These are phyloP conservation scores for Callosobruchus maculatus DNA, from an alignment of 2,888 invertebrate genomes.

Conservation along the genomic window DNA sequence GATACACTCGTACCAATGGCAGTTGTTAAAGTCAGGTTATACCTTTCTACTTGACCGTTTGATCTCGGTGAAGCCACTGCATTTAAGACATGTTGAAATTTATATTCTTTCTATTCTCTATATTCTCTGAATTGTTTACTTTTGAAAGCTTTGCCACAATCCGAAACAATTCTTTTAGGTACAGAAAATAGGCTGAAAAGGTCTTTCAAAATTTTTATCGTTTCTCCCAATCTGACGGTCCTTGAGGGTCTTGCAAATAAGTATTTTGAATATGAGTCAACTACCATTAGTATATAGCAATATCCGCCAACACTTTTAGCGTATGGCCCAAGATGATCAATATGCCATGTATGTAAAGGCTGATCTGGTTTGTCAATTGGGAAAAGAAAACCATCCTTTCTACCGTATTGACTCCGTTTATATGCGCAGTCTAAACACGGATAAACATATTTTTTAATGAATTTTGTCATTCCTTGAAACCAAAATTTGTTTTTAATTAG, in stretches of 20 bases:
- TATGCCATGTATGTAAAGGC: slow-evolving; percentile 19
- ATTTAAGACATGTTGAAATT: slow-evolving; percentile 15
- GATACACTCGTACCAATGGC: slow-evolving; percentile 10
- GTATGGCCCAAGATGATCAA: slow-evolving; percentile 19
- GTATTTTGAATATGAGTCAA: slow-evolving; percentile 17
- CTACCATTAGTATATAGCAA: slow-evolving; percentile 14
- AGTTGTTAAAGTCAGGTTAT: slow-evolving; percentile 10
- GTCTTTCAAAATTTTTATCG: slow-evolving; percentile 11
- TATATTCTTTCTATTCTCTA: slow-evolving; percentile 8
- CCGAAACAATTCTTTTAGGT: slow-evolving; percentile 15
- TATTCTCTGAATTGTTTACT: slow-evolving; percentile 11
- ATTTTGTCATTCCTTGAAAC: slow-evolving; percentile 12
- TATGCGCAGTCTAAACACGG: slow-evolving; percentile 12
- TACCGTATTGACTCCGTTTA: slow-evolving; percentile 10
- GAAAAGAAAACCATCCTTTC: slow-evolving; percentile 12
- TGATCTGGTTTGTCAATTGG: slow-evolving; percentile 14
- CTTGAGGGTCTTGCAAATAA: slow-evolving; percentile 10
- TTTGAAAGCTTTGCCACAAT: slow-evolving; percentile 15
- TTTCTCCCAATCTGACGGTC: slow-evolving; percentile 11
- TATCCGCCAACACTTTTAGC: slow-evolving; percentile 6
- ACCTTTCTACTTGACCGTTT: slow-evolving; percentile 18
- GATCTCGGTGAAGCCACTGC: slow-evolving; percentile 8
- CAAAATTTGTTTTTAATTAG: slow-evolving; percentile 10
- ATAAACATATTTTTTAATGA: slow-evolving; percentile 16
- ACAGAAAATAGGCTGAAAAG: slow-evolving; percentile 17